Percentiles rank a stretch among this genome's conserved stretches.
phyloP scores from a whole-genome alignment of 2,797 vertebrate genomes.

The Pelodytes ibericus region DNA sequence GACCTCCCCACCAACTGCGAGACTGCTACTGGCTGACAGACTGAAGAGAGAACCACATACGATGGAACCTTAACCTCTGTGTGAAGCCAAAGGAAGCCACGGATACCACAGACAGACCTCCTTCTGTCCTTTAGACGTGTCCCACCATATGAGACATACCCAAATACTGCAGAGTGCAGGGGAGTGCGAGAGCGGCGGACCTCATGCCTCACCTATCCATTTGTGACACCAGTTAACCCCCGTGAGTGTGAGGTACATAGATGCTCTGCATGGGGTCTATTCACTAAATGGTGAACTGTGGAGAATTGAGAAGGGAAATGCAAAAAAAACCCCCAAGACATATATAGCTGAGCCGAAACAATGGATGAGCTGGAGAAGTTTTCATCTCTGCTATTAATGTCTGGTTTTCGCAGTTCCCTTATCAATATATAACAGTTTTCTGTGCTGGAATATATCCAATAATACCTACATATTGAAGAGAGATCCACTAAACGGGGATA shows the following conservation, averaged over 20 bases:
- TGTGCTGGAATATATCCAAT: no score
- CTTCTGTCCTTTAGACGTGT: background rate
- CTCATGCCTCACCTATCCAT: background rate
- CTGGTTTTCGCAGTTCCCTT: no score
- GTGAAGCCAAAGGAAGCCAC: background rate
- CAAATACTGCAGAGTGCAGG: background rate
- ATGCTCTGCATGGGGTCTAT: no score
- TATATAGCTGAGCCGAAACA: no score
- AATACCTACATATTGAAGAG: no score
- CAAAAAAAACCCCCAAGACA: no score
- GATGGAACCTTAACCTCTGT: background rate
- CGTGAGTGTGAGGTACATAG: constrained; percentile 14
- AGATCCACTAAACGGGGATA: no score
- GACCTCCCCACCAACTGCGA: background rate
- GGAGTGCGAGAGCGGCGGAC: background rate
- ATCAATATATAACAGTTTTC: no score
- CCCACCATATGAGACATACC: background rate
- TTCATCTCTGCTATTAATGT: no score
- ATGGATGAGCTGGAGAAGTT: no score
- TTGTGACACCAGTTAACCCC: constrained; percentile 1
- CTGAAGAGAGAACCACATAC: background rate
- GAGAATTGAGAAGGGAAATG: no score
- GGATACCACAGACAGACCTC: background rate
- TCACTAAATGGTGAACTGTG: no score
- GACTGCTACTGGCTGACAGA: background rate